Conservation (phyloP, 2,888 invertebrate genomes). For the Ochlodes sylvanus region DNA sequence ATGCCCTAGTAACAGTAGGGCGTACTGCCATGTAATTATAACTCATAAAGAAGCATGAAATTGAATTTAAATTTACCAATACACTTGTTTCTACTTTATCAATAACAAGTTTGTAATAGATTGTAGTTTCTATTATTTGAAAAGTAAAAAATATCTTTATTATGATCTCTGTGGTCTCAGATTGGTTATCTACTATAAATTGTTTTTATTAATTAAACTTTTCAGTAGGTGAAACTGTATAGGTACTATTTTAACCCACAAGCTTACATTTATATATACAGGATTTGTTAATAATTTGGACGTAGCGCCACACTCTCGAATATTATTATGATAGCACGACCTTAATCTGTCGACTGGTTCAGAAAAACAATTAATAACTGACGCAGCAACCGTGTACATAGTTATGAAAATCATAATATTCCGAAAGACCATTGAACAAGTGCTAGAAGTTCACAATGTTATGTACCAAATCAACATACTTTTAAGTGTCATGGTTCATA, state of each 20-base stretch:
- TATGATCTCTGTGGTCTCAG: not conserved
- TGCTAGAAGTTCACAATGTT: no score
- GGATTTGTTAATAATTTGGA: no score
- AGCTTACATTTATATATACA: no score
- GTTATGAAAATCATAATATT: no score
- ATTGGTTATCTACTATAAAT: conserved; percentile 13
- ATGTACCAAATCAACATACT: no score
- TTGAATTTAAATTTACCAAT: conserved; percentile 16
- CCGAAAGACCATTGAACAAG: no score
- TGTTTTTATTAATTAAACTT: conserved; percentile 6
- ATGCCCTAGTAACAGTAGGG: conserved; percentile 18
- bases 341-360: no score
- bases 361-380: no score
- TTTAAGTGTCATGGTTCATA: no score
- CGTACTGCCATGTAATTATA: conserved; percentile 25
- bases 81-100: conserved; percentile 2
- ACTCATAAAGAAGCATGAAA: conserved; percentile 25
- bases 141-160: conserved; percentile 2
- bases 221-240: not conserved
- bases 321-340: no score
- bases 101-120: conserved; percentile 2
- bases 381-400: no score
- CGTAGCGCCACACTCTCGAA: no score
- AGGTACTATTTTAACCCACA: not conserved
- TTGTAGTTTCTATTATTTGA: conserved; percentile 5